Evolutionary conservation across 2,797 vertebrate genomes (phyloP).

Genomic region (Anguilla obscura): DNA sequence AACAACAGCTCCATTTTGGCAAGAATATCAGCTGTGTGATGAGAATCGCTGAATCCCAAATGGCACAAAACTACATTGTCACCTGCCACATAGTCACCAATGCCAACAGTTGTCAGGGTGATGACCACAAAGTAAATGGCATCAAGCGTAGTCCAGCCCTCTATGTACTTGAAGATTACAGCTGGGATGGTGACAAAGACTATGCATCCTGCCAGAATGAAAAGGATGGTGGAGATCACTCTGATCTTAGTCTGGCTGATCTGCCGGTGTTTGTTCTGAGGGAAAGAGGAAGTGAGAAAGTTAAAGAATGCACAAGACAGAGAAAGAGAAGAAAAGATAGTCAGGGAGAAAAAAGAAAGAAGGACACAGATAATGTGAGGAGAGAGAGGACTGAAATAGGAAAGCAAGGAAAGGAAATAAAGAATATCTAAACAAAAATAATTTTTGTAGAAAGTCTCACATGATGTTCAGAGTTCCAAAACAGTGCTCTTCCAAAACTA

Average conservation of each 20-base stretch:
- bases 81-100: constrained; percentile 96
- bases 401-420: no score
- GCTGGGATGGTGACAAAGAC: constrained; percentile 93
- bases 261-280: constrained; percentile 82
- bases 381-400: not conserved
- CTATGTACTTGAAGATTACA: constrained; percentile 89
- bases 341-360: constrained; percentile 46
- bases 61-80: not conserved
- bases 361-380: not conserved
- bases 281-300: not conserved
- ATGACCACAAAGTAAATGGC: constrained; percentile 94
- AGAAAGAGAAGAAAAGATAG: constrained; percentile 61
- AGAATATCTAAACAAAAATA: not conserved
- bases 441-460: no score
- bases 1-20: not conserved
- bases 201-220: constrained; percentile 89
- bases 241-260: constrained; percentile 95
- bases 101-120: constrained; percentile 90
- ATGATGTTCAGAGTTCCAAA: no score
- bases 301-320: not conserved
- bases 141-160: constrained; percentile 89
- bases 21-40: not conserved
- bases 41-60: not conserved
- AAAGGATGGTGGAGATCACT: constrained; percentile 89
- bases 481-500: not conserved